These are phyloP conservation scores for Petroica traversi DNA, from an alignment of 2,113 vertebrate genomes.

Conservation along the genomic window DNA sequence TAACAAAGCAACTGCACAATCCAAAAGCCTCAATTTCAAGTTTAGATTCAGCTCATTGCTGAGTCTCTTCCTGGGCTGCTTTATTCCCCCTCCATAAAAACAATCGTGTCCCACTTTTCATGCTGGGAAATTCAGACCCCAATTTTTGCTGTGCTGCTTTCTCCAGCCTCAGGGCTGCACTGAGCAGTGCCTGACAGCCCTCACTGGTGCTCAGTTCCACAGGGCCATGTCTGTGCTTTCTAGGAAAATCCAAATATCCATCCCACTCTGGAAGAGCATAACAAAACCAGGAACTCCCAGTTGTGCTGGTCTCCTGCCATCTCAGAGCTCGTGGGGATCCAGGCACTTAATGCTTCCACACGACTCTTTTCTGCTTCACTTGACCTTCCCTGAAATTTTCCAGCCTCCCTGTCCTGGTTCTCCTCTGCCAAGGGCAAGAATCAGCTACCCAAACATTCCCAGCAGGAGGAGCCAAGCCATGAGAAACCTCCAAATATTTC, in stretches of 20 bases:
- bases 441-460: background rate
- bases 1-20: background rate
- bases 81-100: background rate
- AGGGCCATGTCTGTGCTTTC: background rate
- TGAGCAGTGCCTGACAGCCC: background rate
- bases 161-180: background rate
- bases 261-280: background rate
- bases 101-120: rapidly evolving
- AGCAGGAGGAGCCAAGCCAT: background rate
- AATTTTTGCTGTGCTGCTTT: background rate
- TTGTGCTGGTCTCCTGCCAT: background rate
- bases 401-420: background rate
- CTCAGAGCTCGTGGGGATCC: background rate
- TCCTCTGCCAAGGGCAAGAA: background rate
- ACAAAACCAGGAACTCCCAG: no score
- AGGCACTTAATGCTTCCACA: background rate
- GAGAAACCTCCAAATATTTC: background rate
- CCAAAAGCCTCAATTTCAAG: background rate
- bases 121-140: background rate
- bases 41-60: rapidly evolving
- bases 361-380: background rate
- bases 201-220: background rate
- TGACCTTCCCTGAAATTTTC: background rate
- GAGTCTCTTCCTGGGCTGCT: background rate
- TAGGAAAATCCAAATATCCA: background rate